phyloP scores from a whole-genome alignment of 2,888 invertebrate species.

The Conchocele bisecta region DNA sequence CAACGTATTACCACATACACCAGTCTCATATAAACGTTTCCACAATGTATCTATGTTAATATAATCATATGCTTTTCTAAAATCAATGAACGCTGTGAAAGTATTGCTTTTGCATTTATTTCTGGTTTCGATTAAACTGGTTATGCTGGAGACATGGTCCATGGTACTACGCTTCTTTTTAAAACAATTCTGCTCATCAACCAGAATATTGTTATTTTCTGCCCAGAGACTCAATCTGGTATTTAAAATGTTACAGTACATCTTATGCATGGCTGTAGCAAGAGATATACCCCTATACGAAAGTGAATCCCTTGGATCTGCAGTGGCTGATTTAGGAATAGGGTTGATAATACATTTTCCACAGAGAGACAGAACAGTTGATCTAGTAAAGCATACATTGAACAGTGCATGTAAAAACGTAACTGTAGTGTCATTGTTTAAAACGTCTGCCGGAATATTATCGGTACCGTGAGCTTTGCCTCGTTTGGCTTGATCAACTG shows the following conservation, averaged over 20 bases:
- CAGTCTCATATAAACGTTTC: background rate
- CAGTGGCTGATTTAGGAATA: constrained; percentile 15
- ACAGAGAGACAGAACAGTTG: constrained; percentile 23
- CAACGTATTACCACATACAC: constrained; percentile 11
- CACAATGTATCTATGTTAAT: constrained; percentile 6
- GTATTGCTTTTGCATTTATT: constrained; percentile 7
- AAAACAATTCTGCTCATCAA: constrained; percentile 37
- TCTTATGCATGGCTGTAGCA: constrained; percentile 12
- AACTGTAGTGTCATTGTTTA: constrained; percentile 27
- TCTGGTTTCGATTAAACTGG: constrained; percentile 13
- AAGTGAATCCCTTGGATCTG: constrained; percentile 20
- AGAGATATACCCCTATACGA: constrained; percentile 34
- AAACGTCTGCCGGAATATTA: constrained; percentile 16
- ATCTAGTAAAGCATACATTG: constrained; percentile 33
- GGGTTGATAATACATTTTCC: constrained; percentile 25
- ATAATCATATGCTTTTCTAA: constrained; percentile 23
- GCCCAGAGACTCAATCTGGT: constrained; percentile 1
- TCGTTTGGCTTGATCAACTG: constrained; percentile 9
- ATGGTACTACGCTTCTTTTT: constrained; percentile 11
- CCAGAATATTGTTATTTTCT: background rate
- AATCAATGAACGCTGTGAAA: constrained; percentile 28
- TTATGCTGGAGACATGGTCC: constrained; percentile 16
- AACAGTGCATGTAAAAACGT: constrained; percentile 21
- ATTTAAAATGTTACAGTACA: constrained; percentile 26
- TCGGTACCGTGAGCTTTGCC: constrained; percentile 32